Evolutionary conservation across 2,113 vertebrate genomes (phyloP).

Genomic region (Paracanthobrama guichenoti): DNA sequence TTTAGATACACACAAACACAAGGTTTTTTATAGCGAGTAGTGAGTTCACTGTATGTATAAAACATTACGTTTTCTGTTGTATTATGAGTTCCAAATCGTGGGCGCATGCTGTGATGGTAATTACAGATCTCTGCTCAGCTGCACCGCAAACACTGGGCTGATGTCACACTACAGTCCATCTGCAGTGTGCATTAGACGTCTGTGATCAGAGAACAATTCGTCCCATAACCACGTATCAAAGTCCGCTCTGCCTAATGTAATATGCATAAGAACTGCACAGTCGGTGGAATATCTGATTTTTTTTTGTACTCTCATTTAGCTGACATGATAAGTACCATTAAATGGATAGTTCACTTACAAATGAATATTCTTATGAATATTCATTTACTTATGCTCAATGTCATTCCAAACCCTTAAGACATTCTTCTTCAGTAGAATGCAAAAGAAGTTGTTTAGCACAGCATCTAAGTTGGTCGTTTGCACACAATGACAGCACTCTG

Average conservation of each 20-base stretch:
- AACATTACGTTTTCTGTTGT: background rate
- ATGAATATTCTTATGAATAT: background rate
- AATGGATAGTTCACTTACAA: background rate
- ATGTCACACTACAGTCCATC: constrained; percentile 26
- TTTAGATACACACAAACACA: background rate
- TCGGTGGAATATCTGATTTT: background rate
- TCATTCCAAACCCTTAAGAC: background rate
- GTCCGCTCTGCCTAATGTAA: background rate
- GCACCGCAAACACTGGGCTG: constrained; percentile 9
- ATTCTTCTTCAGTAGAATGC: background rate
- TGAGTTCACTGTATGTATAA: constrained; percentile 28
- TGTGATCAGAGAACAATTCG: background rate
- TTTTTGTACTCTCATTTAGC: background rate
- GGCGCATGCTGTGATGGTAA: constrained; percentile 28
- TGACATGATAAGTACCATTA: constrained; percentile 2
- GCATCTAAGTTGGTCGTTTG: too few relatives aligned
- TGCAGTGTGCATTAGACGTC: background rate
- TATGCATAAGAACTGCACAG: background rate
- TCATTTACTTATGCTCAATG: background rate
- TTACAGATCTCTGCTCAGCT: constrained; percentile 36
- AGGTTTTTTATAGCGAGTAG: background rate
- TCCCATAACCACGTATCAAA: constrained; percentile 11
- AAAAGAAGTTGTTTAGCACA: background rate
- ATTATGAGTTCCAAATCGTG: constrained; percentile 21
- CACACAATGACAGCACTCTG: background rate